Conservation (phyloP, 2,888 invertebrate genomes). For the Aelia acuminata region DNA sequence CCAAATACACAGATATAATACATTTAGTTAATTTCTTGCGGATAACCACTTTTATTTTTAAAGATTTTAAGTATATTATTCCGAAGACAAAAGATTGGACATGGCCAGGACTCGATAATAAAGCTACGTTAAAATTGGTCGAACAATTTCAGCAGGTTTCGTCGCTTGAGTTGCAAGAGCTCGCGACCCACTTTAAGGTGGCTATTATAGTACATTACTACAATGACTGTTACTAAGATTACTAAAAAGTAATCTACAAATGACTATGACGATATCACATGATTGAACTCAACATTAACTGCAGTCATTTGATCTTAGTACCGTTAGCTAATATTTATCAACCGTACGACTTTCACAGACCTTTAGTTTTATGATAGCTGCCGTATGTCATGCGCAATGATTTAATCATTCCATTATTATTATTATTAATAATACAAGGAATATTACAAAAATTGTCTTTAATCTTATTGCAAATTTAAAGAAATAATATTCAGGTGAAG, state of each 20-base stretch:
- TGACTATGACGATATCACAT: not conserved
- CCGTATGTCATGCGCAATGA: not conserved
- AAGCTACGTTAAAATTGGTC: not conserved
- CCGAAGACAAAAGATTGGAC: too few relatives aligned
- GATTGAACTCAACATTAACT: slow-evolving; percentile 2
- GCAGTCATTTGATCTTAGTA: not conserved
- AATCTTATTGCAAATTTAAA: too few relatives aligned
- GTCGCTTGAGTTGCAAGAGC: not conserved
- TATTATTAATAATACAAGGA: too few relatives aligned
- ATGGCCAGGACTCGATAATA: too few relatives aligned
- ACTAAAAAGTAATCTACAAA: not conserved
- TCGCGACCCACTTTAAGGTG: not conserved
- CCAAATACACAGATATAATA: too few relatives aligned
- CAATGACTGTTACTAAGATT: not conserved
- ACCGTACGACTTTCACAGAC: not conserved
- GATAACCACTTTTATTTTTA: too few relatives aligned
- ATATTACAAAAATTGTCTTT: too few relatives aligned
- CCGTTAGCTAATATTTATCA: not conserved
- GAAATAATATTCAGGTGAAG: too few relatives aligned
- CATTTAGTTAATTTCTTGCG: too few relatives aligned
- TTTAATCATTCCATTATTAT: too few relatives aligned
- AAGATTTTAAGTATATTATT: too few relatives aligned
- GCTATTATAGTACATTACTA: not conserved
- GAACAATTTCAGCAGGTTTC: not conserved
- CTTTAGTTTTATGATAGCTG: not conserved